Base-by-base conservation (phyloP, 2,888 invertebrate genomes). In the Sphaerophoria rueppellii region DNA sequence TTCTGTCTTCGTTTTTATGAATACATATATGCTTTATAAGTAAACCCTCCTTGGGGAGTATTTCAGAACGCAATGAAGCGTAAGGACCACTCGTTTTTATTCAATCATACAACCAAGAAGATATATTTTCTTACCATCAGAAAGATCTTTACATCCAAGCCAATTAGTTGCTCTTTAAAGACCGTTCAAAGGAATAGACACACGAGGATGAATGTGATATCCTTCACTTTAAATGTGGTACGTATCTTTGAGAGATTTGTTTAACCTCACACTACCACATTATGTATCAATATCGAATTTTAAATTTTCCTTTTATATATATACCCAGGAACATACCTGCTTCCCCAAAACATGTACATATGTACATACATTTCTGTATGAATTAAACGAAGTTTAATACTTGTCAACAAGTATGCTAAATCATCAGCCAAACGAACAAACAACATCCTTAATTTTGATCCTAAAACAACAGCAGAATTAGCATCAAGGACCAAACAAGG, bases 161-260 rank as follows among this genome's bases (percentile, higher is more conserved):
- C 50, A 65, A 50, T 65, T 65, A 65, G 63, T 50, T 65, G 63
- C 35, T 65, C 6, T 16, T 65, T 50, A 50, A 50, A 65, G 50
- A 65, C 12, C 35, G 16, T 50, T 65, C 35, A 35, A 11, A 16
- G 50, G 24, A 24, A 24, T 1, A 1, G 35, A 50, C 50, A 32
- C 16, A 50, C 6, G 14, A 40, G 14, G 50, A 48, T 50, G 63
- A 16, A 65, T 65, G 16, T 12, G 14, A 2, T 24, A n/a, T n/a
- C n/a, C 2, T 12, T 54, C 6, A 4, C 48, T 4, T 6, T 7
- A 63, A 48, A 63, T 63, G 9, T 48, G 63, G 35, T 35, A 6
- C 2, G 11, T 6, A 43, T 63, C 16, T 48, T 63, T 2, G 14
- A 3, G 34, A 9, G 63, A 35, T 65, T 50, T 65, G 63, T 50